Evolutionary conservation across 2,888 invertebrate species (phyloP).

Genomic region (Abrostola triplasia): DNA sequence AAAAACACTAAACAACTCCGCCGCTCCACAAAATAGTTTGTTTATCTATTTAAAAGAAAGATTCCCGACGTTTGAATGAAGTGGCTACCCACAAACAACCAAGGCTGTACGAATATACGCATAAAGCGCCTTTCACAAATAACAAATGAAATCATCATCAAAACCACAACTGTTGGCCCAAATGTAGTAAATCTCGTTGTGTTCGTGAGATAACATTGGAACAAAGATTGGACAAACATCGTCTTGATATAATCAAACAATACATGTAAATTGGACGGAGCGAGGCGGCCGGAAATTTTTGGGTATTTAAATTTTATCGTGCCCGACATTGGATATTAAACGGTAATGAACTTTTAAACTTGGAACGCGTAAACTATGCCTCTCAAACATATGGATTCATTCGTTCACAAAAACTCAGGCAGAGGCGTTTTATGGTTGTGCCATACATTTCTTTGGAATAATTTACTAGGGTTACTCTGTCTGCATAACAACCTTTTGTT

Average conservation of each 20-base stretch:
- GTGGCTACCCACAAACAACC: conserved; percentile 51
- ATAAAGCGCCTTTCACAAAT: conserved; percentile 61
- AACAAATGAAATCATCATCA: conserved; percentile 63
- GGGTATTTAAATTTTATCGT: conserved; percentile 49
- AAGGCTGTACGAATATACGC: conserved; percentile 55
- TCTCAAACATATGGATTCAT: conserved; percentile 55
- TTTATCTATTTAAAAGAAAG: conserved; percentile 52
- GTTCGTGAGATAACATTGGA: conserved; percentile 44
- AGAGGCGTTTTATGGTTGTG: conserved; percentile 40
- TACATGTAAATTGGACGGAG: conserved; percentile 44
- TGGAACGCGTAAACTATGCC: conserved; percentile 51
- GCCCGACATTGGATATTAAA: conserved; percentile 65
- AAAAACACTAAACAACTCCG: conserved; percentile 26
- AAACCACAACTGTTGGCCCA: conserved; percentile 56
- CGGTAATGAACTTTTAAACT: conserved; percentile 71
- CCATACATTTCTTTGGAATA: conserved; percentile 35
- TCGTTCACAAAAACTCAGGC: conserved; percentile 52
- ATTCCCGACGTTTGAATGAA: conserved; percentile 44
- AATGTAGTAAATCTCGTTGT: conserved; percentile 44
- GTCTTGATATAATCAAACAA: conserved; percentile 49
- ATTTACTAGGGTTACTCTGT: conserved; percentile 37
- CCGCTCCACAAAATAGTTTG: conserved; percentile 42
- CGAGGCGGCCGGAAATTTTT: conserved; percentile 57
- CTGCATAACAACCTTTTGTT: conserved; percentile 21
- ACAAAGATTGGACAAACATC: conserved; percentile 51